A percentile compares a stretch with the other conserved stretches of the same genome.
Evolutionary conservation across 1,140 invertebrate species (phyloP).

Genomic region (Pseudomyrmex pallidus): DNA sequence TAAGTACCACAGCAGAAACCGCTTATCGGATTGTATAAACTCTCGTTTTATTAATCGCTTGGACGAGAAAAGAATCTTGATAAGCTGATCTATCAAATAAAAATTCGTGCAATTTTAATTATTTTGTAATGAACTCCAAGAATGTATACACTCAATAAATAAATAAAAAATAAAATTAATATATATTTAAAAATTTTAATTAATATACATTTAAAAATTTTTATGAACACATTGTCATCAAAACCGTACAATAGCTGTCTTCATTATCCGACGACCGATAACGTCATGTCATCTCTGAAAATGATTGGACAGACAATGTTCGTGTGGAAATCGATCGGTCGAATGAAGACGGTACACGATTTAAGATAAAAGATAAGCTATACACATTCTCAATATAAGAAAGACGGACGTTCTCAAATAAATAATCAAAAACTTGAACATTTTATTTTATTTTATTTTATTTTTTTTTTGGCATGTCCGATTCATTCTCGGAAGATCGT

Average conservation of each 20-base stretch:
- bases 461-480: constrained; percentile 9
- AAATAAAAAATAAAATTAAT: too few species aligned
- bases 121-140: background rate
- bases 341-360: background rate
- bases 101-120: background rate
- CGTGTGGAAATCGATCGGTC: background rate
- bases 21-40: constrained; percentile 37
- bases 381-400: background rate
- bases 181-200: background rate
- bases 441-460: constrained; percentile 26
- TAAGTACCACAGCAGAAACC: background rate
- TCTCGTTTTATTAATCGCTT: background rate
- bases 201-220: background rate
- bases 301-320: background rate
- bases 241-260: background rate
- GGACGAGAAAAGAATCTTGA: background rate
- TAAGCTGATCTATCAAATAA: background rate
- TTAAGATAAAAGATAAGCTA: constrained; percentile 20
- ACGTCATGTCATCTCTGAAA: background rate
- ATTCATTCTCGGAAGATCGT: background rate
- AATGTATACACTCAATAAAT: too few species aligned
- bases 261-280: background rate
- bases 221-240: background rate
- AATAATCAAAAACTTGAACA: constrained; percentile 13
- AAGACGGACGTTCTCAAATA: constrained; percentile 4